These are phyloP conservation scores for Cabera pusaria DNA, from an alignment of 2,888 invertebrate genomes.

Conservation along the genomic window DNA sequence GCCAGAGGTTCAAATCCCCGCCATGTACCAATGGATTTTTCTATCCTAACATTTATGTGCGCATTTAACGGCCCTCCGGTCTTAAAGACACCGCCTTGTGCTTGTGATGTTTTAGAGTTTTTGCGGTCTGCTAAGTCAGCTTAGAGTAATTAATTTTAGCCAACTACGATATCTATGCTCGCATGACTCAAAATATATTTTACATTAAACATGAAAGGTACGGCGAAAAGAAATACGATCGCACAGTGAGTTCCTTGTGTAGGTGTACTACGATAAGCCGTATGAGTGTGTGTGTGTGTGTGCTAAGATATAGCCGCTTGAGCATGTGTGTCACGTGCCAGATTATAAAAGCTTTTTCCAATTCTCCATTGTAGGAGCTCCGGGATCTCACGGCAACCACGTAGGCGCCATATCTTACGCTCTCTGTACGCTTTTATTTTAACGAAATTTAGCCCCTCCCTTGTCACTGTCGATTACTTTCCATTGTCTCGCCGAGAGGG, in stretches of 20 bases:
- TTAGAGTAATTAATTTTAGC: too few species aligned
- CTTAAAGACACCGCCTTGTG: too few species aligned
- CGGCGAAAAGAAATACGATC: conserved; percentile 47
- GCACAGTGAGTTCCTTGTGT: conserved; percentile 29
- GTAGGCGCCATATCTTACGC: conserved; percentile 81
- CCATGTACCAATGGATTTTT: too few species aligned
- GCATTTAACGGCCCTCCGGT: too few species aligned
- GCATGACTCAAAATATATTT: conserved; percentile 18
- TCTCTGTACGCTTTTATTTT: conserved; percentile 81
- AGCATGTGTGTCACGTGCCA: conserved; percentile 79
- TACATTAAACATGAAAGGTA: conserved; percentile 40
- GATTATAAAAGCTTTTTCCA: conserved; percentile 84
- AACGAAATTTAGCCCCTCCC: conserved; percentile 80
- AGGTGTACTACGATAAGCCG: conserved; percentile 50
- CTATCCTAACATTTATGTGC: too few species aligned
- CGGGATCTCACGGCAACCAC: conserved; percentile 74
- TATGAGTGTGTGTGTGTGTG: conserved; percentile 63
- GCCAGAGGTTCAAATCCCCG: too few species aligned
- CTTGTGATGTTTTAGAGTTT: too few species aligned
- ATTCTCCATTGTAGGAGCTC: conserved; percentile 78
- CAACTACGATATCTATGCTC: too few species aligned
- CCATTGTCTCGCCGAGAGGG: conserved; percentile 70
- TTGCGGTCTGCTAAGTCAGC: too few species aligned
- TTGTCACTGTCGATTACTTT: conserved; percentile 78
- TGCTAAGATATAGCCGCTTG: conserved; percentile 55